Conservation (phyloP, 2,888 invertebrate genomes). For the Laothoe populi region DNA sequence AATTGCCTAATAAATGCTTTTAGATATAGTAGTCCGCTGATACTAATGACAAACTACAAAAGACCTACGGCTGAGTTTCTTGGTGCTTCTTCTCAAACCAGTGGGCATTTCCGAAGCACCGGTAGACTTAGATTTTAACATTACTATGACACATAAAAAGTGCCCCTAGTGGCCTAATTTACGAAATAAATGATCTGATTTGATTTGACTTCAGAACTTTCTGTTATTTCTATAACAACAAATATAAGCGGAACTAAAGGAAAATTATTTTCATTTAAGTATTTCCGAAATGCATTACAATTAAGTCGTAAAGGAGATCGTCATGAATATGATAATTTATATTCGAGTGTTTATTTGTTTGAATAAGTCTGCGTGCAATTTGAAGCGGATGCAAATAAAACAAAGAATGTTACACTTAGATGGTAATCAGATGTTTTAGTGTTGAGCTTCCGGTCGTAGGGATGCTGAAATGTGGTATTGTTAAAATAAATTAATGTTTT, state of each 20-base stretch:
- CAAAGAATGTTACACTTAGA: constrained; percentile 11
- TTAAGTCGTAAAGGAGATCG: not conserved
- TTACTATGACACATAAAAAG: too few species aligned
- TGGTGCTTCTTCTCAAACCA: too few species aligned
- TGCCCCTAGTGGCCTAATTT: too few species aligned
- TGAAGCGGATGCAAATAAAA: constrained; percentile 20
- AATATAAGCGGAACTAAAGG: not conserved
- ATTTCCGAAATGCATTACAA: not conserved
- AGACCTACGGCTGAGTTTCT: too few species aligned
- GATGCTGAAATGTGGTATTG: not conserved
- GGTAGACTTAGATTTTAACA: too few species aligned
- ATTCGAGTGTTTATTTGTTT: constrained; percentile 17
- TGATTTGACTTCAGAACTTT: too few species aligned
- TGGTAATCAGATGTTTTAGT: constrained; percentile 23
- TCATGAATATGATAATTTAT: constrained; percentile 1
- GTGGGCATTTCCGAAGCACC: too few species aligned
- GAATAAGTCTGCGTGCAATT: constrained; percentile 6
- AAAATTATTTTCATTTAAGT: not conserved
- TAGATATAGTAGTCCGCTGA: too few species aligned
- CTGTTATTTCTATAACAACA: too few species aligned
- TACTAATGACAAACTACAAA: too few species aligned
- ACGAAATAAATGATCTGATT: too few species aligned
- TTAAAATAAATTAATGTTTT: constrained; percentile 5
- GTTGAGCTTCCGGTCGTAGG: not conserved
- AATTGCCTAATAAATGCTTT: not conserved